phyloP scores from a whole-genome alignment of 2,113 vertebrate genomes.

The Podarcis raffonei region DNA sequence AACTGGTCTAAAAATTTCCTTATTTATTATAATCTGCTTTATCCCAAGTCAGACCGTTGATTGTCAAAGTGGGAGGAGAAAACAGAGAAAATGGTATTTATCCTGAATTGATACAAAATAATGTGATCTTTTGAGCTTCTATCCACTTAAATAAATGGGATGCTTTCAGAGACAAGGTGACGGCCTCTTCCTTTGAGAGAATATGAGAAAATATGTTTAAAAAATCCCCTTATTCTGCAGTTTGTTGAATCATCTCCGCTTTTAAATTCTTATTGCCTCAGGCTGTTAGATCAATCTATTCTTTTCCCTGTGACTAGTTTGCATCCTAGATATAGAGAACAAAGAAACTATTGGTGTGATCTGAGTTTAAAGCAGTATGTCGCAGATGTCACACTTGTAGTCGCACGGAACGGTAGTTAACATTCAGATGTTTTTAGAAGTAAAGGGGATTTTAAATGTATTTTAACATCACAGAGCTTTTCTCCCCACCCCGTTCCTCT shows the following conservation, averaged over 20 bases:
- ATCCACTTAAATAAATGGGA: conserved; percentile 12
- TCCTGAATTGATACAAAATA: not conserved
- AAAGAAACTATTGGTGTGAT: conserved; percentile 44
- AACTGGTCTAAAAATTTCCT: too few species aligned
- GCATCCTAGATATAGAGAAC: conserved; percentile 44
- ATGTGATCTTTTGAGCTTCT: not conserved
- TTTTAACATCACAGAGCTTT: not conserved
- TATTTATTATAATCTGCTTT: too few species aligned
- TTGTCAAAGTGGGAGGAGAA: not conserved
- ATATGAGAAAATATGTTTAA: conserved; percentile 38
- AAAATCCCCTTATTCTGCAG: conserved; percentile 12
- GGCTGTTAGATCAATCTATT: conserved; percentile 47
- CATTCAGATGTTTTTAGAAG: not conserved
- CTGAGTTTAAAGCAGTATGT: conserved; percentile 47
- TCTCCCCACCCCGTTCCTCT: not conserved
- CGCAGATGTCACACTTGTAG: conserved; percentile 6
- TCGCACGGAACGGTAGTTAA: conserved; percentile 13
- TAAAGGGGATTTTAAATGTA: conserved; percentile 19
- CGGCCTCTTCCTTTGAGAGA: conserved; percentile 8
- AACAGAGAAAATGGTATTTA: not conserved
- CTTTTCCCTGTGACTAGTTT: conserved; percentile 25
- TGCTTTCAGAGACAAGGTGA: conserved; percentile 4
- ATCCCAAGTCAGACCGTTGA: too few species aligned
- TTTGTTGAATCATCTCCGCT: conserved; percentile 27
- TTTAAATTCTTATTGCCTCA: conserved; percentile 51